Percentiles rank a stretch among this genome's conserved stretches.
These are phyloP conservation scores for Amia ocellicauda DNA, from an alignment of 2,113 vertebrate species.

Conservation along the genomic window DNA sequence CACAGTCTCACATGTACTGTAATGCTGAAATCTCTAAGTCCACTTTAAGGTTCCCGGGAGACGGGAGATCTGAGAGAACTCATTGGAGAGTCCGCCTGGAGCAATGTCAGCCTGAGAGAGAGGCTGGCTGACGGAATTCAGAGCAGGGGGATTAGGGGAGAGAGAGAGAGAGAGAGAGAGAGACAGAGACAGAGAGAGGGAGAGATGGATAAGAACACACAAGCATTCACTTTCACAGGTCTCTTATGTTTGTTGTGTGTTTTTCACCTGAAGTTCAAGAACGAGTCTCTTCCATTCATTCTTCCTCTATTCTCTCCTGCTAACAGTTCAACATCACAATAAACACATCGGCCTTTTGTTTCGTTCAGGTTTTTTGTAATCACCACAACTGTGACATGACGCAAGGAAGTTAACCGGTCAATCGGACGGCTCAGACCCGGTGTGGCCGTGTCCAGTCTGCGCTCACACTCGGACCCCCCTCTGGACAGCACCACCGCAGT, in stretches of 20 bases:
- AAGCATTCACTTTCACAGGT: slow-evolving; percentile 25
- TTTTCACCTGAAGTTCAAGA: slow-evolving; percentile 43
- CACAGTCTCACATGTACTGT: slow-evolving; percentile 59
- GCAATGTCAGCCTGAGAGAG: slow-evolving; percentile 79
- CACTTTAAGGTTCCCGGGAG: slow-evolving; percentile 71
- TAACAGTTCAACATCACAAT: slow-evolving; percentile 1
- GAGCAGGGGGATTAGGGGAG: slow-evolving; percentile 70
- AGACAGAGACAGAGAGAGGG: slow-evolving; percentile 54
- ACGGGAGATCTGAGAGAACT: slow-evolving; percentile 74
- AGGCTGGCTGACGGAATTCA: slow-evolving; percentile 68
- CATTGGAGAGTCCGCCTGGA: slow-evolving; percentile 70
- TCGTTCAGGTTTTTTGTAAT: too few relatives aligned
- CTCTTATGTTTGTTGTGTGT: slow-evolving; percentile 45
- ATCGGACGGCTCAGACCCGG: too few relatives aligned
- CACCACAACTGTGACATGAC: too few relatives aligned
- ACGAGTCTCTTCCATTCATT: background rate
- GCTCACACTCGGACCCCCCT: too few relatives aligned
- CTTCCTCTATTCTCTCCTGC: slow-evolving; percentile 4
- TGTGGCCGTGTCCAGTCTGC: too few relatives aligned
- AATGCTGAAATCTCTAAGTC: slow-evolving; percentile 69
- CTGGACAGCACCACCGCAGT: too few relatives aligned
- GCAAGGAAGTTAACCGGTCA: too few relatives aligned
- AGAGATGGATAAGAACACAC: slow-evolving; percentile 53
- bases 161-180: slow-evolving; percentile 51
- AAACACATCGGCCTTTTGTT: background rate